A percentile compares a stretch with the other conserved stretches of the same genome.
Evolutionary conservation across 2,888 invertebrate genomes (phyloP).

Genomic region (Drosophila emarginata): DNA sequence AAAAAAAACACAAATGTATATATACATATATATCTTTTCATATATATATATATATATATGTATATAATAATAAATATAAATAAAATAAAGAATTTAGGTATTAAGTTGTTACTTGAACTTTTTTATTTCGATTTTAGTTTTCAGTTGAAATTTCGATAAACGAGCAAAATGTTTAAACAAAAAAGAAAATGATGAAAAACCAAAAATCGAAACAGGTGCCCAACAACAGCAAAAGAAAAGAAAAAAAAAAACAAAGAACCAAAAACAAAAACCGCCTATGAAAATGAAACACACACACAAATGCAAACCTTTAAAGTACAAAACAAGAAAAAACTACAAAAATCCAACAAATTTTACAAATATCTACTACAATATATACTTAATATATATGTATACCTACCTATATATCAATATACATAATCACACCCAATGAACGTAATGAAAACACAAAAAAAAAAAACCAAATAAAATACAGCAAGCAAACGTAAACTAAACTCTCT

Average conservation of each 20-base stretch:
- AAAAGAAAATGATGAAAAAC: conserved; percentile 20
- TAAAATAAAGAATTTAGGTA: conserved; percentile 7
- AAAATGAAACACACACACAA: conserved; percentile 22
- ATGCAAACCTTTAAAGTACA: conserved; percentile 29
- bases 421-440: conserved; percentile 18
- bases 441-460: too few species aligned
- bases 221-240: conserved; percentile 19
- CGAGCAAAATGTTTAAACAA: conserved; percentile 36
- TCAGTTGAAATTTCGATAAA: conserved; percentile 72
- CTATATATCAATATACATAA: not conserved
- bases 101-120: conserved; percentile 32
- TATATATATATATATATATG: conserved; percentile 19
- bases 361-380: conserved; percentile 39
- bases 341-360: conserved; percentile 16
- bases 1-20: conserved; percentile 9
- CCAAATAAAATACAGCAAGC: not conserved
- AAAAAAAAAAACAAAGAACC: conserved; percentile 22
- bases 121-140: conserved; percentile 53
- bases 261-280: conserved; percentile 4
- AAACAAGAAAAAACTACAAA: conserved; percentile 33
- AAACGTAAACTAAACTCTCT: not conserved
- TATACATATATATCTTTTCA: conserved; percentile 19
- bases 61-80: conserved; percentile 25
- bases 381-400: conserved; percentile 29
- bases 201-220: conserved; percentile 16